Evolutionary conservation across 1,140 invertebrate species (phyloP), one percentile per base, ranked within the genome.

Genomic region (Pristionchus pacificus): DNA sequence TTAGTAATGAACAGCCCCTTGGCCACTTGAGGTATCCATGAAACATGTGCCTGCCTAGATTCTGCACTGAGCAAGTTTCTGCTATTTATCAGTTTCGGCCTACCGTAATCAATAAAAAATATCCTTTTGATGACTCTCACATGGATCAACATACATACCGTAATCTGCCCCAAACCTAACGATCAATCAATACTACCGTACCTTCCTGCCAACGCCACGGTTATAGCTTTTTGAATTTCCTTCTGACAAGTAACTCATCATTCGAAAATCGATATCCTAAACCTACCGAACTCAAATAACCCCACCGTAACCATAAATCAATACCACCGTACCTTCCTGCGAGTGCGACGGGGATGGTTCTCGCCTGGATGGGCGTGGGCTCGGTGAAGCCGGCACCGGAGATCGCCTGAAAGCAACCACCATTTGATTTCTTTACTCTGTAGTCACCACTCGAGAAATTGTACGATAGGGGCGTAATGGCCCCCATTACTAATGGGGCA

Each of bases 341-440:
- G 33, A 98, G 86, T 28, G 93, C 95, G 13, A 96, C 88, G 0
- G 96, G 96, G 78, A 99, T 94, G 0, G 93, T 93, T 0, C 92
- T 90, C 27, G 91, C 88, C 86, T 98, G 95, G 80, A 98, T 96
- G 2, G 93, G 93, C n/a, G 95, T 98, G 15, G 95, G 95, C 83
- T 93, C 90, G 3, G 91, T 88, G 85, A 91, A 97, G 75, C 92
- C 92, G 85, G 95, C 88, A 2, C 89, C 87, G 24, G 89, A 88
- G 65, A 98, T 90, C 1, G 93, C 93, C 89, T 91, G 70, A 63
- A 78, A 49, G 15, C 24, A 2, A 25, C 28, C 19, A n/a, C 29
- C 27, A n/a, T n/a, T n/a, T n/a, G n/a, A n/a, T n/a, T n/a, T n/a
- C n/a, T n/a, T n/a, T n/a, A n/a, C n/a, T n/a, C n/a, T n/a, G n/a